A percentile compares a stretch with the other conserved stretches of the same genome.
phyloP scores from a whole-genome alignment of 2,888 invertebrate genomes.

The Lypha dubia region DNA sequence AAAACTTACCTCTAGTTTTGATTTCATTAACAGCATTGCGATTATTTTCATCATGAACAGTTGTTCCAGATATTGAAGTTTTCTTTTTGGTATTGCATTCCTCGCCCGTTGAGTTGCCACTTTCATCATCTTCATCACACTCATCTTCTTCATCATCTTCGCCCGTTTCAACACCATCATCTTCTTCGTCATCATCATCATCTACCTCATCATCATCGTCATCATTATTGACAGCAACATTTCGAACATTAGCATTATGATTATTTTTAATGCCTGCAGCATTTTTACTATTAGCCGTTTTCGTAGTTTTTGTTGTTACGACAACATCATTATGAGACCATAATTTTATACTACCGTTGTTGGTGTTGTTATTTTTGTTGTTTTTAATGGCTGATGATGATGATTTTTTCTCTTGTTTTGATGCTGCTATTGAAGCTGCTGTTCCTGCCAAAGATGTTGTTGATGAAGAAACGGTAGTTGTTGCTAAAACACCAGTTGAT shows the following conservation, averaged over 20 bases:
- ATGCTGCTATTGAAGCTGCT: conserved; percentile 33
- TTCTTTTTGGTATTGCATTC: conserved; percentile 74
- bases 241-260: conserved; percentile 65
- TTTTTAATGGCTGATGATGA: conserved; percentile 48
- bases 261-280: conserved; percentile 67
- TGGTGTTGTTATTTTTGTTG: conserved; percentile 43
- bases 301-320: conserved; percentile 64
- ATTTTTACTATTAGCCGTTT: conserved; percentile 53
- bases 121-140: conserved; percentile 76
- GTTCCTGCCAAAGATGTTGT: conserved; percentile 55
- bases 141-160: conserved; percentile 76
- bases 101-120: conserved; percentile 71
- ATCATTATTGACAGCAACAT: conserved; percentile 58
- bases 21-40: conserved; percentile 83
- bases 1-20: conserved; percentile 81
- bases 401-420: conserved; percentile 60
- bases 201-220: conserved; percentile 53
- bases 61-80: conserved; percentile 72
- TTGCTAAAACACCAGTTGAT: conserved; percentile 77
- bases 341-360: conserved; percentile 68
- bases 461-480: conserved; percentile 68
- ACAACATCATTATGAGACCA: conserved; percentile 72
- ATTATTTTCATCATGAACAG: conserved; percentile 82
- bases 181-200: conserved; percentile 78
- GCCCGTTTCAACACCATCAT: conserved; percentile 80